Conservation (phyloP, 2,113 vertebrate species). For the Chaenogobius annularis region DNA sequence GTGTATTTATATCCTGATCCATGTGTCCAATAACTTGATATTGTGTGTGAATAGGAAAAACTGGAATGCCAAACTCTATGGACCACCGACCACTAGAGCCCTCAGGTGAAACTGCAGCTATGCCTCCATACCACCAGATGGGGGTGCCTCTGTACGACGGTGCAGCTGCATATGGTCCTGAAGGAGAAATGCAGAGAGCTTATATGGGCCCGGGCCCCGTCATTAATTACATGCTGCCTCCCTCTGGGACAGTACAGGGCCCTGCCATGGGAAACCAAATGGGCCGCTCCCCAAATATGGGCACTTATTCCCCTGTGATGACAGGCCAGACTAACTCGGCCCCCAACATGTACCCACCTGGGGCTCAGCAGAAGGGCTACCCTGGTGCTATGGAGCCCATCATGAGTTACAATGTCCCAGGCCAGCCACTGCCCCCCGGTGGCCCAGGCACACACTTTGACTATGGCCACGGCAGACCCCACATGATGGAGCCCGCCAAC, state of each 20-base stretch:
- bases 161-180: constrained; percentile 78
- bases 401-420: constrained; percentile 82
- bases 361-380: constrained; percentile 84
- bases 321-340: constrained; percentile 67
- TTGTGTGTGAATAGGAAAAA: constrained; percentile 80
- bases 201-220: constrained; percentile 80
- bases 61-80: constrained; percentile 80
- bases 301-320: constrained; percentile 77
- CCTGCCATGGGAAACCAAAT: constrained; percentile 80
- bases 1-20: background rate
- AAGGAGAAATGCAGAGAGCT: constrained; percentile 82
- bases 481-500: constrained; percentile 84
- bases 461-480: constrained; percentile 79
- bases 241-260: constrained; percentile 78
- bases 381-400: constrained; percentile 82
- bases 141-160: constrained; percentile 84
- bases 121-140: constrained; percentile 87
- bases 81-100: constrained; percentile 87
- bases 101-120: constrained; percentile 76
- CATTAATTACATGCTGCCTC: constrained; percentile 88
- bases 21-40: background rate
- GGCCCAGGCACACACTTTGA: constrained; percentile 83
- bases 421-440: constrained; percentile 81
- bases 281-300: constrained; percentile 79
- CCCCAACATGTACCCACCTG: constrained; percentile 71